Evolutionary conservation across 2,797 vertebrate species (phyloP).

Genomic region (Melanotaenia boesemani): DNA sequence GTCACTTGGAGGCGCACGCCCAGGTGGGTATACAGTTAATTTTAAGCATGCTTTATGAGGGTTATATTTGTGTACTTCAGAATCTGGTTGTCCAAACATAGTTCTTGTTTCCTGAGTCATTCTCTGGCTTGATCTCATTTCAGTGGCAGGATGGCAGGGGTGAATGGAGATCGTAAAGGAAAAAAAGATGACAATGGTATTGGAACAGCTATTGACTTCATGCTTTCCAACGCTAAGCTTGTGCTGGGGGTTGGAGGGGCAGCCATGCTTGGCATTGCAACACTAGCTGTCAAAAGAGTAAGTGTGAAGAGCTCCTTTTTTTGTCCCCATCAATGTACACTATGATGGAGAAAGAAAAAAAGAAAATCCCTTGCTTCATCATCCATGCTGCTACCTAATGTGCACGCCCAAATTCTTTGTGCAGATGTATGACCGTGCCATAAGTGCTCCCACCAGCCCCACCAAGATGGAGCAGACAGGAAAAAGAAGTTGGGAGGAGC

Average conservation of each 20-base stretch:
- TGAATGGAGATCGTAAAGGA: constrained; percentile 90
- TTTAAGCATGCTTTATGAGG: neutral
- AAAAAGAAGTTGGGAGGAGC: constrained; percentile 98
- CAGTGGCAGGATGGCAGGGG: constrained; percentile 88
- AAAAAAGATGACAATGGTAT: constrained; percentile 97
- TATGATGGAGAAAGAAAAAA: neutral
- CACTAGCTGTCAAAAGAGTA: constrained; percentile 95
- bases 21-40: constrained; percentile 54
- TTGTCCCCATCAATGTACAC: neutral
- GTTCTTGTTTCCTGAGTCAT: neutral
- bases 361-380: neutral
- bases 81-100: neutral
- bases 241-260: constrained; percentile 97
- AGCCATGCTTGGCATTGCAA: constrained; percentile 97
- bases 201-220: constrained; percentile 94
- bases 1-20: constrained; percentile 48
- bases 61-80: neutral
- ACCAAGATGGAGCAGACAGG: constrained; percentile 89
- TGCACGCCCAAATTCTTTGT: neutral
- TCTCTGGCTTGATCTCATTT: neutral
- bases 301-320: constrained; percentile 48
- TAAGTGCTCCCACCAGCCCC: constrained; percentile 96
- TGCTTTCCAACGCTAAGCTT: constrained; percentile 96
- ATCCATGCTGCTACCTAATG: neutral
- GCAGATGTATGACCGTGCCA: constrained; percentile 96